Conservation (phyloP, 2,797 vertebrate genomes). For the Spizella passerina region DNA sequence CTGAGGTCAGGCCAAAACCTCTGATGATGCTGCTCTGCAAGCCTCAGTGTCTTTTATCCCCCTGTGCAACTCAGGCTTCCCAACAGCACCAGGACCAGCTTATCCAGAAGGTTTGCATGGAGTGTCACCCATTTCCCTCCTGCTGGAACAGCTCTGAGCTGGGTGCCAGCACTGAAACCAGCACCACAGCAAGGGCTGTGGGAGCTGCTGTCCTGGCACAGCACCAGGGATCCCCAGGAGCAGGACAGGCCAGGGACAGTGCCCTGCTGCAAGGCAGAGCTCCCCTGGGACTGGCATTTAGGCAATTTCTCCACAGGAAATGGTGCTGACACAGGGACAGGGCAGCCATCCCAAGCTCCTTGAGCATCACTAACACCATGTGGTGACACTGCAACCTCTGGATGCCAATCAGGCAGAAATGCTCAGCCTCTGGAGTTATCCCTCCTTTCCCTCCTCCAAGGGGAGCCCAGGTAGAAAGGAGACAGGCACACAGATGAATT, state of each 20-base stretch:
- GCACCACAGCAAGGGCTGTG: background rate
- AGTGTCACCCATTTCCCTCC: background rate
- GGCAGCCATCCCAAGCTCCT: background rate
- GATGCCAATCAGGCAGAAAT: background rate
- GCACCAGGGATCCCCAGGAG: background rate
- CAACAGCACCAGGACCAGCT: background rate
- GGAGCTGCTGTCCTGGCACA: background rate
- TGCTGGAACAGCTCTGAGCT: background rate
- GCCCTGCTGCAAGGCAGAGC: background rate
- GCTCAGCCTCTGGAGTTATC: background rate
- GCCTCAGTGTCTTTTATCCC: background rate
- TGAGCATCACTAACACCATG: background rate
- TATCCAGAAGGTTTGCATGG: background rate
- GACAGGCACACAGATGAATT: background rate
- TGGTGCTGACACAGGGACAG: background rate
- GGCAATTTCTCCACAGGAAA: rapidly evolving
- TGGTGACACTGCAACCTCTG: background rate
- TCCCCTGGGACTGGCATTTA: too few species aligned
- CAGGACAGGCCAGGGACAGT: background rate
- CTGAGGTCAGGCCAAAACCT: background rate
- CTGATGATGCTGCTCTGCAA: background rate
- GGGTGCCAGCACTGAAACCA: background rate
- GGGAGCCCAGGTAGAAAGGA: background rate
- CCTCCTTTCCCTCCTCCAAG: background rate
- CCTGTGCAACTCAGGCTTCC: background rate